Evolutionary conservation across 2,797 vertebrate genomes (phyloP), one percentile per base, ranked within the genome.

Genomic region (Gobionotothen gibberifrons): DNA sequence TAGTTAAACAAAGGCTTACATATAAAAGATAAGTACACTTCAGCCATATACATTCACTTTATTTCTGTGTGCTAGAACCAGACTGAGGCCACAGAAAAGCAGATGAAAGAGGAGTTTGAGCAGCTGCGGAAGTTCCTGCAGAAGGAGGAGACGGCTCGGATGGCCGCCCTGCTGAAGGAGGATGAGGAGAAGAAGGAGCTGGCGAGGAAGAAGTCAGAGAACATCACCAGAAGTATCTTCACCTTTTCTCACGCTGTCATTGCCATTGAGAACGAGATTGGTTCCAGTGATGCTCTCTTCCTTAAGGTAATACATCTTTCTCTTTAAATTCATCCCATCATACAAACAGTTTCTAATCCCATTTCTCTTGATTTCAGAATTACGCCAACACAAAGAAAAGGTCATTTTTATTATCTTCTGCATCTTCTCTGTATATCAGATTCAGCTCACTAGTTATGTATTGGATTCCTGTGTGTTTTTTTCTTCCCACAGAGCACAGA

Each of bases 181-280:
- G 88, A 92, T 2, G 87, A 94, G 74, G 87, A 92, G 72, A 95
- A 94, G 86, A 92, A 83, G 16, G 92, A 89, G 65, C 85, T 89
- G 64, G 77, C 94, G 84, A 95, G 80, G 87, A 95, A 83, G 78
- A 94, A 91, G 68, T 86, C 93, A 0, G 94, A 95, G 3, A 21
- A 47, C 85, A 91, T 96, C 81, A 92, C 91, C 17, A 85, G 90
- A 40, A 88, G 93, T 7, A 95, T 96, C 79, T 86, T 95, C 59
- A 90, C 76, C 7, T 91, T 94, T 67, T 94, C 95, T 3, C 93
- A 95, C 0, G 90, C 92, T 1, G 48, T 96, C 73, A 92, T 94
- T 16, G 91, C 92, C 55, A 60, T 94, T 0, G 94, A 95, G 75
- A 95, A 93, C 0, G 94, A 95, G 85, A 90, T 95, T 0, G 86